Evolutionary conservation across 1,140 invertebrate species (phyloP), one percentile per base, ranked within the genome.

Genomic region (Mya arenaria): DNA sequence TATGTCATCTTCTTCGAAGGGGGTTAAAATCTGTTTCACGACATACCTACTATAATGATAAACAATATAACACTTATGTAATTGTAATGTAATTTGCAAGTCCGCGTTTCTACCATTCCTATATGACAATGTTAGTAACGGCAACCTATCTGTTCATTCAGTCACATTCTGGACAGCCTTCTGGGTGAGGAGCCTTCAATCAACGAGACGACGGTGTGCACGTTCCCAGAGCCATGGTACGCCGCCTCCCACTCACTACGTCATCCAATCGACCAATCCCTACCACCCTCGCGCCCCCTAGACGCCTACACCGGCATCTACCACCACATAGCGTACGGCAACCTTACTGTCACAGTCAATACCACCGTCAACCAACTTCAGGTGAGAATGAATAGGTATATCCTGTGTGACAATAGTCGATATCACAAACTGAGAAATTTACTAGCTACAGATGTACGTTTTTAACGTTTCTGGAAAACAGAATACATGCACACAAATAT

Each of bases 151-250:
- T 52, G 1, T 52, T 1, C 2, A 32, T 75, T 23, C 3, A 82
- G 66, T 34, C 77, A 71, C 58, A 19, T 85, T 2, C 15, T 68
- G 39, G 77, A 85, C 58, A 52, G 34, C 0, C 41, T 75, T n/a
- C 44, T 81, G 23, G 56, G 71, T 17, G 56, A 80, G 8, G 39
- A 73, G 25, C 79, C 85, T 5, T 85, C 84, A 60, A 79, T 89
- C 0, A 87, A 89, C 48, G 71, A 41, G 15, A 83, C 84, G 23
- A 88, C 85, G 10, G 63, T 88, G 4, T 86, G 83, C 62, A 78
- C 83, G 28, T 87, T 82, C 63, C 87, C 87, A 0, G 75, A 69
- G 19, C 87, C 87, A 1, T 87, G 86, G 86, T 74, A 78, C 44
- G 63, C 13, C 17, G 55, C 6, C 5, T 41, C 17, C n/a, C 28